Base-by-base conservation (phyloP, 2,797 vertebrate genomes). In the Typhlichthys eigenmanni region DNA sequence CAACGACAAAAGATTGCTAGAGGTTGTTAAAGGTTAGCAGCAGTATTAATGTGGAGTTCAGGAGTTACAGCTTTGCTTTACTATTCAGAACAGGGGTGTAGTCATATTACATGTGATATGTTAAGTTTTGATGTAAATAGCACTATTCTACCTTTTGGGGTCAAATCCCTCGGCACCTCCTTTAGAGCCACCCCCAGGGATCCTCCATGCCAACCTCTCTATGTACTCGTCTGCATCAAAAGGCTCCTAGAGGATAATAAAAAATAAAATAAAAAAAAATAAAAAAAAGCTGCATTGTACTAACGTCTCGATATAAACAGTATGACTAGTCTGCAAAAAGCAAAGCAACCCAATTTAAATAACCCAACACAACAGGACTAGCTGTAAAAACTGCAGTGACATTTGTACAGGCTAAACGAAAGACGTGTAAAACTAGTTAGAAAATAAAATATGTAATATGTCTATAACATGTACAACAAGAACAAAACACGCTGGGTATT, bases 151-250 rank as follows among this genome's bases (percentile, higher is more conserved):
- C 98, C 95, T 97, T 96, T 98, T 98, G 0, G 98, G 98, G 89
- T 99, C 96, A 85, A 99, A 99, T 52, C 94, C 94, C 89, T 98
- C 97, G 43, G 93, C 90, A 74, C 96, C 96, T 87, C 96, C 96
- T 94, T 96, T 96, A 69, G 97, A 99, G 62, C 98, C 97, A 86
- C 97, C 98, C 81, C 98, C 97, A 6, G 97, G 97, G 66, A 95
- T 99, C 91, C 98, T 95, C 98, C 98, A 99, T 14, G 96, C 97
- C 85, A 99, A 89, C 69, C 98, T 94, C 75, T 99, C 98, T 69
- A 99, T 98, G 83, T 99, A 99, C 84, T 99, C 98, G 92, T 99
- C 98, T 61, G 97, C 98, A 92, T 98, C 97, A 91, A 99, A 99
- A 51, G 98, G 98, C 85, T 99, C 98, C 98, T 99, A 66, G 0